Base-by-base conservation (phyloP, 2,113 vertebrate species). In the Chaetodon auriga region DNA sequence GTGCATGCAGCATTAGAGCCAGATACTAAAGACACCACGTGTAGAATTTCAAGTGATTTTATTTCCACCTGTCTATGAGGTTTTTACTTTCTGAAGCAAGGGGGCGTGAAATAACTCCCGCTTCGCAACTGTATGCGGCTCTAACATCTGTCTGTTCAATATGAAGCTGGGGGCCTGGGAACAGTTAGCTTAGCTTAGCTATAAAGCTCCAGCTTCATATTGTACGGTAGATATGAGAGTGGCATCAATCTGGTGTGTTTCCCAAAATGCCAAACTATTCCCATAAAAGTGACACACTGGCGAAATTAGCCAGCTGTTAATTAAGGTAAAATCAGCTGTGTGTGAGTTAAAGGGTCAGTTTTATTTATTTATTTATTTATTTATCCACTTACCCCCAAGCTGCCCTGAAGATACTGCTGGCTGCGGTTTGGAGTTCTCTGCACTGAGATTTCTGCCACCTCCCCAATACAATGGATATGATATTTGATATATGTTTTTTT, bases 351-450 rank as follows among this genome's bases (percentile, higher is more conserved):
- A 75, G 45, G 7, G 12, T 69, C 5, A 38, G 30, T 68, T 58
- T 0, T 4, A 6, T 14, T 14, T 4, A n/a, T 30, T 55, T n/a
- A n/a, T n/a, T n/a, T n/a, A n/a, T n/a, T n/a, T n/a, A n/a, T n/a
- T 36, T 51, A 3, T 54, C 0, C 35, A 89, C 92, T 87, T 80
- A 90, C 90, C 91, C 45, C 77, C 55, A 0, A 73, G 82, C 14
- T 61, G 87, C 46, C 62, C 60, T 71, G 83, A 68, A 25, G 80
- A 54, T 4, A 51, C 58, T 35, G 76, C 6, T 18, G 57, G 38
- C 11, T 73, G 84, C 48, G 91, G 92, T 87, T 93, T 92, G 75
- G 41, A 75, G 83, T 92, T 93, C 69, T 65, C 89, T 6, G 11
- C 80, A 64, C 45, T 35, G 13, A 62, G 62, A 73, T 73, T 79